Base-by-base conservation (phyloP, 2,888 invertebrate genomes). In the Oxyscelio sp. region DNA sequence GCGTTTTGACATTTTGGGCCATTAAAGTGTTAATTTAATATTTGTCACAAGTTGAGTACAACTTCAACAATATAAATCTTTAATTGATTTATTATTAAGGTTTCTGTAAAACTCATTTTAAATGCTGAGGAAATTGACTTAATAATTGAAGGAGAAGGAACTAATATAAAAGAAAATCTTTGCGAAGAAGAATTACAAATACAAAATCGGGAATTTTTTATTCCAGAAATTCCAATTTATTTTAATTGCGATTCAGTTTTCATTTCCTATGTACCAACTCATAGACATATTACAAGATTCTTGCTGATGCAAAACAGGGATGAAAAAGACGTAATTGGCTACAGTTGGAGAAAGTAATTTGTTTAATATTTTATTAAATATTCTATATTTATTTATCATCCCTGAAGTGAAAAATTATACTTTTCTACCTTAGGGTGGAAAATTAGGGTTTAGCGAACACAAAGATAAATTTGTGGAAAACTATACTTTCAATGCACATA, bases 201-300 rank as follows among this genome's bases (percentile, higher is more conserved):
- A 9, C 2, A 17, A 24, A 6, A 19, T 9, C 24, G 4, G 2
- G 15, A 54, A n/a, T 56, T 56, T 17, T 27, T 19, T 31, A 45
- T 45, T 1, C 31, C 70, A n/a, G 70, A 70, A 45, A 56, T 70
- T 24, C 70, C 70, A 0, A 31, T 70, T 22, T 56, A 70, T 70
- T 56, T 70, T 40, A 70, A 40, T 21, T 2, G 13, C n/a, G 31
- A 40, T 40, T 24, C 31, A 11, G 21, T 52, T 34, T 1, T 24
- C 0, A 50, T 52, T 15, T 13, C 22, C 4, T 11, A 24, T 21
- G 2, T 66, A 1, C 19, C 56, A 45, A 11, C 9, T 19, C 27
- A 56, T 45, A 24, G 31, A n/a, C 56, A 68, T 43, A 31, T 68
- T 43, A 56, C 56, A 1, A 68, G 15, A 50, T 13, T 73, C 11